phyloP scores from a whole-genome alignment of 2,797 vertebrate species.

The Crax fasciolata region DNA sequence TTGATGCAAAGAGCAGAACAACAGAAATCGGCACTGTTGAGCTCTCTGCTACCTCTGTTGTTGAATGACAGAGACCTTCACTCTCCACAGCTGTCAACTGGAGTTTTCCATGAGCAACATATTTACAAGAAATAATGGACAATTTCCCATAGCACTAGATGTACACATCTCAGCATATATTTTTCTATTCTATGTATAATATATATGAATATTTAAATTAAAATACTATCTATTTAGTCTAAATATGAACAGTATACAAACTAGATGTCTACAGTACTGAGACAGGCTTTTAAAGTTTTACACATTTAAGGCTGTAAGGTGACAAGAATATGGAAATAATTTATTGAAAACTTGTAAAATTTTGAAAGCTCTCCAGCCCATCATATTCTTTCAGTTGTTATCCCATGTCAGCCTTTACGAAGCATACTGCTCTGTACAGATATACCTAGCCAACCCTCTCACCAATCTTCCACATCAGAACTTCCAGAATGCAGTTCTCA shows the following conservation, averaged over 20 bases:
- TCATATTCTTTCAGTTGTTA: not conserved
- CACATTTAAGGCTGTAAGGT: not conserved
- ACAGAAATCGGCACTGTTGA: not conserved
- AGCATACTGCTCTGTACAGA: accelerated
- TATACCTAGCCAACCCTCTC: not conserved
- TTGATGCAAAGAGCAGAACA: not conserved
- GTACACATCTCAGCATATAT: not conserved
- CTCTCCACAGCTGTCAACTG: not conserved
- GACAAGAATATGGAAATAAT: not conserved
- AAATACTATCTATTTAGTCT: not conserved
- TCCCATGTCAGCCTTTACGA: not conserved
- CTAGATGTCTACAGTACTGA: not conserved
- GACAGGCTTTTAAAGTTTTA: not conserved
- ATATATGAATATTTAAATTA: not conserved
- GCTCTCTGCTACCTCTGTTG: not conserved
- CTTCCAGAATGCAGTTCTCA: not conserved
- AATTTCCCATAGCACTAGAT: not conserved
- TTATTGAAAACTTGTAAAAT: not conserved
- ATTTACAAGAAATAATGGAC: not conserved
- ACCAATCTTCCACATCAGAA: not conserved
- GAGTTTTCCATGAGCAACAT: not conserved
- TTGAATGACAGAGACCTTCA: not conserved
- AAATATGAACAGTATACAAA: not conserved
- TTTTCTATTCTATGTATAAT: not conserved
- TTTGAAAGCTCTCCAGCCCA: not conserved